These are phyloP conservation scores for Butorides virescens DNA, from an alignment of 2,113 vertebrate species.

Conservation along the genomic window DNA sequence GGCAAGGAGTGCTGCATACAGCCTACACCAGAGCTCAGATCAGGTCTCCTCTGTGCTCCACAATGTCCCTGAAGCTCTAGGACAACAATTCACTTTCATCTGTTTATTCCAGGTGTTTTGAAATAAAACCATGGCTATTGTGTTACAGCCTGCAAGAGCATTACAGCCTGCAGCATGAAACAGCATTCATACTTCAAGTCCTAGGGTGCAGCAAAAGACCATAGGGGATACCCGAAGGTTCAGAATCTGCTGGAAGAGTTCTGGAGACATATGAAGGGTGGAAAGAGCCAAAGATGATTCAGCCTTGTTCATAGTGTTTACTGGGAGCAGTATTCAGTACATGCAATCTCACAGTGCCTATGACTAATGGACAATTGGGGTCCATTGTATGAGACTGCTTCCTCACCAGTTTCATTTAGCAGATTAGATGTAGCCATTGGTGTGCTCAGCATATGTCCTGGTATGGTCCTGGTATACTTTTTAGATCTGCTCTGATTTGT, in stretches of 20 bases:
- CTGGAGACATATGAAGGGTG: background rate
- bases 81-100: background rate
- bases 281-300: background rate
- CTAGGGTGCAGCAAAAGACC: background rate
- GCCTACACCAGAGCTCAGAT: background rate
- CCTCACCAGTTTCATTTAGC: background rate
- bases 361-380: background rate
- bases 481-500: background rate
- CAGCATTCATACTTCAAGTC: background rate
- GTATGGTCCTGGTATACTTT: background rate
- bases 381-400: background rate
- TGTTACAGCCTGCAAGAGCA: background rate
- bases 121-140: background rate
- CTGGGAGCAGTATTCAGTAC: background rate
- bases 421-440: background rate
- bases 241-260: background rate
- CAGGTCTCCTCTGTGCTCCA: background rate
- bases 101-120: background rate
- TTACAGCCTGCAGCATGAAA: background rate
- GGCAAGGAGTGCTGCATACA: background rate
- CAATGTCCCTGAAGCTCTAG: background rate
- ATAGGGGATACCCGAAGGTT: background rate
- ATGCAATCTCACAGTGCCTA: background rate
- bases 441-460: background rate
- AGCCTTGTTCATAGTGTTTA: background rate